phyloP scores from a whole-genome alignment of 1,140 invertebrate species.

The Forficula auricularia region DNA sequence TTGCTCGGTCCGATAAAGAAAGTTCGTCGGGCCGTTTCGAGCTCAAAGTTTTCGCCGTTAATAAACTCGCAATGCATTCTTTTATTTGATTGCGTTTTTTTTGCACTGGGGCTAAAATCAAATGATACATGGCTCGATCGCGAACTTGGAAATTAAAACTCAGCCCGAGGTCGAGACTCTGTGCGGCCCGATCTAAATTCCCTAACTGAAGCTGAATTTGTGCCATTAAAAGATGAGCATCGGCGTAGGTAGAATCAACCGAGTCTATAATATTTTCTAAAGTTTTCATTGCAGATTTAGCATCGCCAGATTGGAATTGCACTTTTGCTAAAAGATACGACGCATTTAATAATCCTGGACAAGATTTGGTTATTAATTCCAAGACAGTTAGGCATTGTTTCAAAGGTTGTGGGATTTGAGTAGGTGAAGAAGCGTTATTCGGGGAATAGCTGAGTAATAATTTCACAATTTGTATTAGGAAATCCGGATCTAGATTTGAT shows the following conservation, averaged over 20 bases:
- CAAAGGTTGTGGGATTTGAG: slow-evolving; percentile 26
- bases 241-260: slow-evolving; percentile 55
- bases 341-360: slow-evolving; percentile 60
- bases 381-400: slow-evolving; percentile 46
- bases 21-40: slow-evolving; percentile 31
- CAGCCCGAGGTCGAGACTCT: slow-evolving; percentile 70
- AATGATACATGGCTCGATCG: slow-evolving; percentile 78
- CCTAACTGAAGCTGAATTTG: slow-evolving; percentile 62
- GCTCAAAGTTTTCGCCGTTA: slow-evolving; percentile 42
- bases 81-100: slow-evolving; percentile 55
- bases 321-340: slow-evolving; percentile 60
- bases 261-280: slow-evolving; percentile 56
- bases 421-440: slow-evolving; percentile 20
- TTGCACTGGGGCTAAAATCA: slow-evolving; percentile 65
- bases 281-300: slow-evolving; percentile 39
- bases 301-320: slow-evolving; percentile 60
- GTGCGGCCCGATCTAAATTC: slow-evolving; percentile 57
- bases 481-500: slow-evolving; percentile 62
- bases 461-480: slow-evolving; percentile 59
- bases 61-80: slow-evolving; percentile 58
- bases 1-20: slow-evolving; percentile 59
- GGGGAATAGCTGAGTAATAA: slow-evolving; percentile 48
- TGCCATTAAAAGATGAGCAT: slow-evolving; percentile 73
- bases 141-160: slow-evolving; percentile 82
- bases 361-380: slow-evolving; percentile 53